These are phyloP conservation scores for Cremastobaeus sp. DNA, from an alignment of 2,888 invertebrate genomes.

Conservation along the genomic window DNA sequence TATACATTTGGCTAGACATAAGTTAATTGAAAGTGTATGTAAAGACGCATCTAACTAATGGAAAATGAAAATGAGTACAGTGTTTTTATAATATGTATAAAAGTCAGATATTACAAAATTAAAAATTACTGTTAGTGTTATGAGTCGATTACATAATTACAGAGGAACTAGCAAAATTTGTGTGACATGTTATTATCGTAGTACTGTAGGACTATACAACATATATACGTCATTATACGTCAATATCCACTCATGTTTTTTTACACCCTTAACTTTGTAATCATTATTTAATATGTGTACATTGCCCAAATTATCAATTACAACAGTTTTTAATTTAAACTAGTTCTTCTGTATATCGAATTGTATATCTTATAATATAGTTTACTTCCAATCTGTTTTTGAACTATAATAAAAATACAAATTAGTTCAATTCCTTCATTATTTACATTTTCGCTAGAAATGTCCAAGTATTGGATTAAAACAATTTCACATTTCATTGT, in stretches of 20 bases:
- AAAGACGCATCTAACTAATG: constrained; percentile 10
- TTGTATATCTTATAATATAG: not conserved
- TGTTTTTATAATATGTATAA: constrained; percentile 19
- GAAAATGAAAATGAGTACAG: constrained; percentile 18
- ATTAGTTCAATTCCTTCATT: constrained; percentile 19
- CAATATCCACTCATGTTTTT: not conserved
- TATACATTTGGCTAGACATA: constrained; percentile 20
- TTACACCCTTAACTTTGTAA: not conserved
- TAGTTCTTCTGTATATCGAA: constrained; percentile 26
- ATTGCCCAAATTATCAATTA: constrained; percentile 4
- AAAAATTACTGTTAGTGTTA: constrained; percentile 7
- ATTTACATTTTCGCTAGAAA: too few relatives aligned
- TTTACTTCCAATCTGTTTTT: not conserved
- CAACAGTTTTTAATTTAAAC: constrained; percentile 10
- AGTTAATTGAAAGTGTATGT: constrained; percentile 16
- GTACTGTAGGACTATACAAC: not conserved
- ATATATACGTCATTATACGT: not conserved
- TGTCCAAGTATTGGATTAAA: too few relatives aligned
- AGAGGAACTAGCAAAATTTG: constrained; percentile 25
- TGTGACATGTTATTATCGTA: not conserved
- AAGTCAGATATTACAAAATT: constrained; percentile 12
- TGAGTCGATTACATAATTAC: not conserved
- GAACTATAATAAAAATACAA: constrained; percentile 6
- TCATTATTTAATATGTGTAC: not conserved
- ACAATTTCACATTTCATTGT: too few relatives aligned